Percentiles rank a stretch among this genome's conserved stretches.
These are phyloP conservation scores for Rhadina sibilatrix DNA, from an alignment of 2,113 vertebrate species.

Conservation along the genomic window DNA sequence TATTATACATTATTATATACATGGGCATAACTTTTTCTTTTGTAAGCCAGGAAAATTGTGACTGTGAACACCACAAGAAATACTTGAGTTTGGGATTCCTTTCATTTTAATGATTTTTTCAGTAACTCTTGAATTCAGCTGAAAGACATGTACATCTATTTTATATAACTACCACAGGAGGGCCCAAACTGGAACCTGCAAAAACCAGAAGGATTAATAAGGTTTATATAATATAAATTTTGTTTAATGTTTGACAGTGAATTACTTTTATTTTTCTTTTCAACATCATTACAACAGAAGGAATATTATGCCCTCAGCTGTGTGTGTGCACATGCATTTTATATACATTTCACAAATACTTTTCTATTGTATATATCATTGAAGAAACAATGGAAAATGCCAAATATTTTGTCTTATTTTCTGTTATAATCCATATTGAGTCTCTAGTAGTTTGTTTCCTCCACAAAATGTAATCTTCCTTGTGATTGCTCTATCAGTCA, in stretches of 20 bases:
- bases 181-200: background rate
- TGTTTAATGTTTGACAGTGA: background rate
- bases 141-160: background rate
- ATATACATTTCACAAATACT: background rate
- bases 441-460: background rate
- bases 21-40: background rate
- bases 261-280: background rate
- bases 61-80: background rate
- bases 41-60: background rate
- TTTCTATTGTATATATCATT: background rate
- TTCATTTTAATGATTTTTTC: background rate
- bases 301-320: background rate
- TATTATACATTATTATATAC: background rate
- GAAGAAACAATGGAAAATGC: background rate
- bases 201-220: background rate
- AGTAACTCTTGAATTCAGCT: background rate
- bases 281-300: background rate
- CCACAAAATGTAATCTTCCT: background rate
- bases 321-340: accelerated
- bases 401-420: background rate
- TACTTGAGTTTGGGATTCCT: background rate
- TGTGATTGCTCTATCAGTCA: background rate
- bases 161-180: background rate
- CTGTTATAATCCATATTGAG: background rate
- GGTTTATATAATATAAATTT: background rate